phyloP scores from a whole-genome alignment of 2,888 invertebrate species.

The Acheta domesticus region DNA sequence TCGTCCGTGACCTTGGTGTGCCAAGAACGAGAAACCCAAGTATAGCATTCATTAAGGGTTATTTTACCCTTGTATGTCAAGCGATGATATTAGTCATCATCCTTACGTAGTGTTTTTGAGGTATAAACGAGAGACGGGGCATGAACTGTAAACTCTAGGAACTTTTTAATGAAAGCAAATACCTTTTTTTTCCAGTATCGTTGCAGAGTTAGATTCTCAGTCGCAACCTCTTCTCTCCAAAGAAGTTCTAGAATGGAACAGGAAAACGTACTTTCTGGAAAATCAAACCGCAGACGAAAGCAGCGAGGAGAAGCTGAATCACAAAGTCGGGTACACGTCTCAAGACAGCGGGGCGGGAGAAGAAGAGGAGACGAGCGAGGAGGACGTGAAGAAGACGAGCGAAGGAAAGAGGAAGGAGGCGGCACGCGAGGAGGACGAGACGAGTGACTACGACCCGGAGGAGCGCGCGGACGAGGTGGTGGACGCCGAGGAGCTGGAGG shows the following conservation, averaged over 20 bases:
- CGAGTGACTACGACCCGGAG: not conserved
- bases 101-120: no score
- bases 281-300: not conserved
- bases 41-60: no score
- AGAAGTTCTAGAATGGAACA: slow-evolving; percentile 24
- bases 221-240: slow-evolving; percentile 23
- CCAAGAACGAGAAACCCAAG: no score
- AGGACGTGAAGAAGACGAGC: not conserved
- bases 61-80: no score
- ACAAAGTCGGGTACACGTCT: not conserved
- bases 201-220: slow-evolving; percentile 60
- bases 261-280: not conserved
- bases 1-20: no score
- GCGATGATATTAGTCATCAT: no score
- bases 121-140: no score
- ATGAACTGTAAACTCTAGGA: no score
- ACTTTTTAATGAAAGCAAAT: no score
- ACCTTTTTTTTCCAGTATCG: slow-evolving; percentile 54
- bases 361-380: not conserved
- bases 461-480: not conserved
- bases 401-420: no score
- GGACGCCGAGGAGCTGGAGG: not conserved
- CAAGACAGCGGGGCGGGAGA: not conserved
- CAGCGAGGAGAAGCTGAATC: not conserved
- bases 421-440: not conserved